A percentile compares a stretch with the other conserved stretches of the same genome.
These are phyloP conservation scores for Drosophila crucigera DNA, from an alignment of 2,888 invertebrate genomes.

Conservation along the genomic window DNA sequence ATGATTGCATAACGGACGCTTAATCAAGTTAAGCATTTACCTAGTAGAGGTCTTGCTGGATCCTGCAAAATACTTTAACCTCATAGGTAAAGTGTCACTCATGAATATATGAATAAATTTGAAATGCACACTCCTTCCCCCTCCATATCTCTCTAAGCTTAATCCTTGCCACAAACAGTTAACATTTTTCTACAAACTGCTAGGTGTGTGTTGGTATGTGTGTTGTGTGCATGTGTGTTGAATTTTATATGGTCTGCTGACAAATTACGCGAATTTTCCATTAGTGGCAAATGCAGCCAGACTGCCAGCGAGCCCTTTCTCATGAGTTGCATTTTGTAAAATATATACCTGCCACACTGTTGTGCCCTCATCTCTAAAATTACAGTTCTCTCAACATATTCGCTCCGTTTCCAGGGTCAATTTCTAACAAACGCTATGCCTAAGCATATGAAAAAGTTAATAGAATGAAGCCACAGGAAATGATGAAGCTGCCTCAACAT, in stretches of 20 bases:
- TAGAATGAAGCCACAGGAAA: constrained; percentile 44
- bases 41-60: constrained; percentile 17
- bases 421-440: constrained; percentile 45
- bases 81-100: constrained; percentile 53
- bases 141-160: constrained; percentile 2
- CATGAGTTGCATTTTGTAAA: constrained; percentile 40
- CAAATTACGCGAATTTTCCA: constrained; percentile 76
- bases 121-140: not conserved
- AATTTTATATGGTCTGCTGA: constrained; percentile 75
- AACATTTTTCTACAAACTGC: constrained; percentile 64
- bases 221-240: constrained; percentile 31
- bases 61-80: constrained; percentile 72
- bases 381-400: not conserved
- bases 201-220: constrained; percentile 28
- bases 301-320: constrained; percentile 12
- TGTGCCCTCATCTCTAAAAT: constrained; percentile 13
- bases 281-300: constrained; percentile 54
- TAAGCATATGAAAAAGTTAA: constrained; percentile 45
- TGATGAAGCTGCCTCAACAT: constrained; percentile 50
- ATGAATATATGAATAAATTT: constrained; percentile 47
- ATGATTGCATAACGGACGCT: constrained; percentile 27
- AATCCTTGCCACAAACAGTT: constrained; percentile 46
- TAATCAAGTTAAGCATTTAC: constrained; percentile 40
- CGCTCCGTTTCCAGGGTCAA: constrained; percentile 40
- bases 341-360: constrained; percentile 20